Evolutionary conservation across 1,140 invertebrate species (phyloP), one percentile per base, ranked within the genome.

Genomic region (Helicoverpa zea): DNA sequence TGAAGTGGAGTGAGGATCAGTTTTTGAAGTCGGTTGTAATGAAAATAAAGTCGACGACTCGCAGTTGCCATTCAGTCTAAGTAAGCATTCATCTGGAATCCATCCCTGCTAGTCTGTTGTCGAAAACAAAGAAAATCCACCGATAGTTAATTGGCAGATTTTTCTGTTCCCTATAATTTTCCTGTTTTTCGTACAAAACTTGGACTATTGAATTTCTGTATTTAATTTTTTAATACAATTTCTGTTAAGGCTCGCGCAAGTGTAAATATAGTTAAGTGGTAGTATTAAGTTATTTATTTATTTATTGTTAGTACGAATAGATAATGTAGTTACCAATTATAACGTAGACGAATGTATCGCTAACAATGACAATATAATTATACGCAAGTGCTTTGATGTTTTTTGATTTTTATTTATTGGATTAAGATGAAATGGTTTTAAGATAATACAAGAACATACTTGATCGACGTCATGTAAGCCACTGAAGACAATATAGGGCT

Each of bases 251-350:
- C 61, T 77, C 75, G 75, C 75, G 75, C 75, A 76, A 72, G 35
- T 77, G 75, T 77, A 77, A 52, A 77, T 77, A 77, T 77, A 77
- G 51, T 64, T 77, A 77, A 77, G 75, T 54, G 29, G 1, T 77
- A 77, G 75, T 43, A 16, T 14, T 77, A 66, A 64, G 59, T 54
- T 77, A 77, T 77, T 77, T 77, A 77, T 77, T 77, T 77, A 64
- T 77, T 64, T 77, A 77, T 77, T 54, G 29, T 77, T 77, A 77
- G 49, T 35, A 56, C 7, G 61, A 52, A 64, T 66, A 66, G 47
- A 64, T 77, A 77, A 77, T 77, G 75, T 77, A 77, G 75, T 77
- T 77, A 77, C 74, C 74, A 77, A 66, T 66, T 54, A 77, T 77
- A 66, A 77, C 75, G 49, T 77, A 64, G 49, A 64, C 14, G 35